phyloP scores from a whole-genome alignment of 2,113 vertebrate species.

The Limnothrissa miodon region DNA sequence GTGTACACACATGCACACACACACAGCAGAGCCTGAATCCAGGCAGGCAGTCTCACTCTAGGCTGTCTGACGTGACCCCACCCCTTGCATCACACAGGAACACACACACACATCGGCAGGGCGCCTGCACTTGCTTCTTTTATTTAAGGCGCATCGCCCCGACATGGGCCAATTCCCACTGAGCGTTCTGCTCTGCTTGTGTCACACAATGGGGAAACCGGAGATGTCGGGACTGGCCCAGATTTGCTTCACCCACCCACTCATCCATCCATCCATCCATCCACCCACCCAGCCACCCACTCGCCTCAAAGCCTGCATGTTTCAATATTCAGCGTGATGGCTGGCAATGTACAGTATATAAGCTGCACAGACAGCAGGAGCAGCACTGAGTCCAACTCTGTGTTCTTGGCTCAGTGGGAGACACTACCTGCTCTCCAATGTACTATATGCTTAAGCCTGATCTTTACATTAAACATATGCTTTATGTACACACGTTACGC shows the following conservation, averaged over 20 bases:
- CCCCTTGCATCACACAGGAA: neutral
- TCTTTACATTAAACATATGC: too few relatives aligned
- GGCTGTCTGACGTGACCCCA: neutral
- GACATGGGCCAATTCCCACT: slow-evolving; percentile 3
- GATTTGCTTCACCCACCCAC: neutral
- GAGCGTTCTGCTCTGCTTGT: neutral
- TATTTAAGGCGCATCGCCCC: slow-evolving; percentile 22
- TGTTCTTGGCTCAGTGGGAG: neutral
- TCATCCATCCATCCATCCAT: too few relatives aligned
- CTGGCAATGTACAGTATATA: neutral
- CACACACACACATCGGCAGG: neutral
- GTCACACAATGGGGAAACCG: neutral
- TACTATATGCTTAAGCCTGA: too few relatives aligned
- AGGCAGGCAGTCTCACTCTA: neutral
- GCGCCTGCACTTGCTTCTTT: neutral
- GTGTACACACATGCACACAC: neutral
- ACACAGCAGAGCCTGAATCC: neutral
- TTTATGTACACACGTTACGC: too few relatives aligned
- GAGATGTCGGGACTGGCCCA: neutral
- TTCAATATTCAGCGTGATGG: neutral
- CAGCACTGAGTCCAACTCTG: neutral
- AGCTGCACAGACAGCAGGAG: neutral
- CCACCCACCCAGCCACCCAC: neutral
- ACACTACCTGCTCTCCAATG: neutral
- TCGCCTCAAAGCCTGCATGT: neutral